Evolutionary conservation across 2,888 invertebrate species (phyloP), one percentile per base, ranked within the genome.

Genomic region (Synanthedon tipuliformis): DNA sequence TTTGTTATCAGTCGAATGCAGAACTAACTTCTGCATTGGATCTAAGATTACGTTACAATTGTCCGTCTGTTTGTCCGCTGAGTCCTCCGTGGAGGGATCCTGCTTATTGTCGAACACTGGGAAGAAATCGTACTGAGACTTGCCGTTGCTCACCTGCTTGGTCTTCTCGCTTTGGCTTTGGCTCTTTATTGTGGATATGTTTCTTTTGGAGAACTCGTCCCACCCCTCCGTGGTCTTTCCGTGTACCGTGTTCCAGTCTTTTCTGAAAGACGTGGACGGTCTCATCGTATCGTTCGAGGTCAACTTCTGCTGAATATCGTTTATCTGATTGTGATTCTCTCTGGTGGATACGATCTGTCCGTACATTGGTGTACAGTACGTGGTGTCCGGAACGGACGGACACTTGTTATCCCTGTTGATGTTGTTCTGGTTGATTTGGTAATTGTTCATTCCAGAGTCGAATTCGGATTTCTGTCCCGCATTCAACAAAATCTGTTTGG

Each of bases 1-100:
- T 74, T 82, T 81, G 70, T 81, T 87, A 81, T 87, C 87, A 86
- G 87, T 87, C 87, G 86, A 73, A 75, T 79, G 84, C 83, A 87
- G 75, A 75, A 79, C 81, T 81, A 87, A 54, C 63, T 87, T 85
- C 78, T 84, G 88, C 87, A 87, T 83, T 77, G 88, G 79, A 70
- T 87, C 84, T 84, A 87, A 63, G 71, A 87, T 83, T 71, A 84
- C 75, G 72, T 82, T 81, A 79, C 81, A 76, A 75, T 75, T 78
- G 60, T 81, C 83, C 80, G 54, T 68, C 71, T 57, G 66, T 62
- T 34, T 61, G 56, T 11, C 51, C 8, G 18, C 41, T 41, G 13
- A 7, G n/a, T 51, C 3, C 18, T n/a, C 23, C 5, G 23, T 5
- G 4, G 1, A 59, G 8, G 62, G 59, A 1, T 75, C 58, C 7